Evolutionary conservation across 2,888 invertebrate genomes (phyloP).

Genomic region (Melinaea menophilus): DNA sequence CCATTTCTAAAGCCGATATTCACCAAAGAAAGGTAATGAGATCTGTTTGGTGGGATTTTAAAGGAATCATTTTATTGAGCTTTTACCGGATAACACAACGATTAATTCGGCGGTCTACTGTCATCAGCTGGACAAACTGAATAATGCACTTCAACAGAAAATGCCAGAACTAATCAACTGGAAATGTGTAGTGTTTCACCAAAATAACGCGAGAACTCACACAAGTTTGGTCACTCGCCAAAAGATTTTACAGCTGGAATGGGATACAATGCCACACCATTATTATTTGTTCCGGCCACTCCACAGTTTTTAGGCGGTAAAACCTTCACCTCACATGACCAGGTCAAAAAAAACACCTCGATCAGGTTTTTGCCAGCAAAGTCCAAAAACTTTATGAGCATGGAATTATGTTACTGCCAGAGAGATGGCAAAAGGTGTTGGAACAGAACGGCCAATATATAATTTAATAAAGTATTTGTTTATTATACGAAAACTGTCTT

Average conservation of each 20-base stretch:
- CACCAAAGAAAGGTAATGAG: too few relatives aligned
- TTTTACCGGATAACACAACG: constrained; percentile 12
- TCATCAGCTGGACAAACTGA: constrained; percentile 8
- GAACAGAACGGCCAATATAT: too few relatives aligned
- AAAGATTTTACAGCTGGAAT: neutral
- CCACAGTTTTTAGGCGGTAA: neutral
- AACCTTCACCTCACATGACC: neutral
- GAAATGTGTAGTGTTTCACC: neutral
- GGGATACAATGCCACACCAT: neutral
- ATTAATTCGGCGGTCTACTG: constrained; percentile 10
- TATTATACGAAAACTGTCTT: neutral
- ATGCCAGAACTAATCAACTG: neutral
- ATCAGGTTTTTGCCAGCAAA: neutral
- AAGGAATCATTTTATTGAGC: constrained; percentile 11
- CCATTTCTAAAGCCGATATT: too few relatives aligned
- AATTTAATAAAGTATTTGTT: too few relatives aligned
- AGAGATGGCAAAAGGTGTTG: too few relatives aligned
- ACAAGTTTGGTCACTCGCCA: neutral
- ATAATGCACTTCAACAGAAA: neutral
- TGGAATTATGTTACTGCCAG: too few relatives aligned
- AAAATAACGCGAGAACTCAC: neutral
- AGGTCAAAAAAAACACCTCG: neutral
- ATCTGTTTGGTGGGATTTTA: too few relatives aligned
- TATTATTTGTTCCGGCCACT: neutral
- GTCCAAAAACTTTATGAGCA: too few relatives aligned